Evolutionary conservation across 2,113 vertebrate genomes (phyloP).

Genomic region (Okapia johnstoni): DNA sequence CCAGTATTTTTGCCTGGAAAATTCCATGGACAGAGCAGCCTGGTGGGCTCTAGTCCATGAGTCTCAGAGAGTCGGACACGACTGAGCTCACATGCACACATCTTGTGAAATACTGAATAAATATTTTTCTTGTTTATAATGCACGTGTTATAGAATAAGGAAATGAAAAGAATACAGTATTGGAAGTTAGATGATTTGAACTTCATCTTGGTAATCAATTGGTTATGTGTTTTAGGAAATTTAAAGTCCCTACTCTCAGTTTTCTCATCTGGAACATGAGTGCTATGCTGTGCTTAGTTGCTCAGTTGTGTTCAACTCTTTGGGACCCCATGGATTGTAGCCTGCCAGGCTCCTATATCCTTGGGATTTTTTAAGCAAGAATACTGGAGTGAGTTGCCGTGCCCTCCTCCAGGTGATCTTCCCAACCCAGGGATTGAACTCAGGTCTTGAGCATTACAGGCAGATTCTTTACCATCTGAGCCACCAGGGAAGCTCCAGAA

Average conservation of each 20-base stretch:
- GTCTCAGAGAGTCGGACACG: fast-evolving
- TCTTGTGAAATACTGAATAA: background rate
- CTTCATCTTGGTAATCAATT: background rate
- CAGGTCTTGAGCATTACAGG: background rate
- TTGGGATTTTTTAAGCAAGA: background rate
- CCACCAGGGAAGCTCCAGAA: background rate
- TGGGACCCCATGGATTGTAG: background rate
- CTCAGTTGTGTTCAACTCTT: background rate
- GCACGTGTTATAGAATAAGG: background rate
- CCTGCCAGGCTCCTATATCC: background rate
- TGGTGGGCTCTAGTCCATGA: background rate
- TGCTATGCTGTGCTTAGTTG: background rate
- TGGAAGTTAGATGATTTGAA: background rate
- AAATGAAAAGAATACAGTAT: background rate
- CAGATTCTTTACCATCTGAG: background rate
- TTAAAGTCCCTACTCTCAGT: background rate
- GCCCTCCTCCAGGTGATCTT: background rate
- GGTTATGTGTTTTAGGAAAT: background rate
- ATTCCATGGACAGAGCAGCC: background rate
- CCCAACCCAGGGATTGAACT: background rate
- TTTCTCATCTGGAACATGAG: background rate
- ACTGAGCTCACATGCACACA: background rate
- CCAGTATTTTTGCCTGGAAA: background rate
- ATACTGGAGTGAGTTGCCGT: background rate
- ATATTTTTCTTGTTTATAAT: background rate